Conservation (phyloP, 2,113 vertebrate species). For the Todiramphus saurophagus region DNA sequence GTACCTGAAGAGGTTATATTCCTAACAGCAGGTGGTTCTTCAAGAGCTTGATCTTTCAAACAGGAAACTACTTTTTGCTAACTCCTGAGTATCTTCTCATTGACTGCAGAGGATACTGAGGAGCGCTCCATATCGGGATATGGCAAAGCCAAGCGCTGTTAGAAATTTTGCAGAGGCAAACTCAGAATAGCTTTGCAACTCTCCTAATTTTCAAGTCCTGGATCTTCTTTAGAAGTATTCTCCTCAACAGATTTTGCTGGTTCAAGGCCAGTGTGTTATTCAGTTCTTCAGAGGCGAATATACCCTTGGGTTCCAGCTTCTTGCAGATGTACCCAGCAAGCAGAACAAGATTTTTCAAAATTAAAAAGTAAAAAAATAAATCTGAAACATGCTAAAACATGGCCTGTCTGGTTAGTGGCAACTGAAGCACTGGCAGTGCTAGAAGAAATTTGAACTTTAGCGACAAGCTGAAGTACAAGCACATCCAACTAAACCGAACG, state of each 20-base stretch:
- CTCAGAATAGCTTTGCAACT: neutral
- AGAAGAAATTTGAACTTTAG: neutral
- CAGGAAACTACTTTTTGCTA: neutral
- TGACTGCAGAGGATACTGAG: neutral
- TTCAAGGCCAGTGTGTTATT: neutral
- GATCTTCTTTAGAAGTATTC: neutral
- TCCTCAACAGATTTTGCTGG: neutral
- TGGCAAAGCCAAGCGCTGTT: neutral
- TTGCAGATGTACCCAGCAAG: neutral
- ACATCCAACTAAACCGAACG: neutral
- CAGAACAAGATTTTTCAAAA: neutral
- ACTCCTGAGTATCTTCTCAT: neutral
- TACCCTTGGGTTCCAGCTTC: neutral
- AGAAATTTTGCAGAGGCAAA: neutral
- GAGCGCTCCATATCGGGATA: neutral
- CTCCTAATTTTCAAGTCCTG: neutral
- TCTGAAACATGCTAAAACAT: neutral
- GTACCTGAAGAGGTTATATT: neutral
- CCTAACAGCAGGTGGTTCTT: neutral
- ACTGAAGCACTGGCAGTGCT: neutral
- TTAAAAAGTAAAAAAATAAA: neutral
- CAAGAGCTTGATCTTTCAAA: neutral
- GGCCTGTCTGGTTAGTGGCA: neutral
- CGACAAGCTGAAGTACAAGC: neutral
- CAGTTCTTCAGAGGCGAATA: neutral